These are phyloP conservation scores for Mohoua ochrocephala DNA, from an alignment of 2,113 vertebrate genomes.

Conservation along the genomic window DNA sequence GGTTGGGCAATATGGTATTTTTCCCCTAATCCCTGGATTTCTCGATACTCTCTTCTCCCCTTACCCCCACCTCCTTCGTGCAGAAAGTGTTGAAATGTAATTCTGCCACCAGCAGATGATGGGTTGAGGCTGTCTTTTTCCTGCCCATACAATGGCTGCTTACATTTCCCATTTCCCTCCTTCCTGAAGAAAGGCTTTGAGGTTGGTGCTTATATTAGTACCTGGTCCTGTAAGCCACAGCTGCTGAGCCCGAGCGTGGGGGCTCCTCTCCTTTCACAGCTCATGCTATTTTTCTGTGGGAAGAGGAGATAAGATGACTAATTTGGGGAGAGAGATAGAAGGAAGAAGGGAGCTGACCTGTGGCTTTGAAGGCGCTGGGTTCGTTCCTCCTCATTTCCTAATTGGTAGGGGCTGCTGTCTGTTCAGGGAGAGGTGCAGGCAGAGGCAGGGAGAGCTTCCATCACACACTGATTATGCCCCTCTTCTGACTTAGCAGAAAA, in stretches of 20 bases:
- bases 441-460: not conserved
- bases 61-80: not conserved
- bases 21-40: not conserved
- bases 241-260: not conserved
- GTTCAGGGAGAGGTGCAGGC: not conserved
- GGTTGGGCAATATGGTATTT: not conserved
- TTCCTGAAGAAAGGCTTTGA: not conserved
- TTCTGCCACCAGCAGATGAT: not conserved
- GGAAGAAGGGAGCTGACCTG: not conserved
- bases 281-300: not conserved
- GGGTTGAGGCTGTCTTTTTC: not conserved
- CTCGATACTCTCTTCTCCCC: not conserved
- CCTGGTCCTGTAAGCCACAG: not conserved
- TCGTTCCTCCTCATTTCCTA: not conserved
- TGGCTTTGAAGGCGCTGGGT: not conserved
- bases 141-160: not conserved
- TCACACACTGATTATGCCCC: not conserved
- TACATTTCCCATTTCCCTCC: not conserved
- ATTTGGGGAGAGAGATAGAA: not conserved
- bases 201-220: not conserved
- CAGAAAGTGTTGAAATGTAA: not conserved
- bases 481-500: slow-evolving; percentile 12
- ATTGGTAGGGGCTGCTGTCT: not conserved
- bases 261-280: not conserved
- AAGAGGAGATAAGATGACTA: not conserved